Conservation (phyloP, 2,797 vertebrate genomes). For the Gallinago solitaria region DNA sequence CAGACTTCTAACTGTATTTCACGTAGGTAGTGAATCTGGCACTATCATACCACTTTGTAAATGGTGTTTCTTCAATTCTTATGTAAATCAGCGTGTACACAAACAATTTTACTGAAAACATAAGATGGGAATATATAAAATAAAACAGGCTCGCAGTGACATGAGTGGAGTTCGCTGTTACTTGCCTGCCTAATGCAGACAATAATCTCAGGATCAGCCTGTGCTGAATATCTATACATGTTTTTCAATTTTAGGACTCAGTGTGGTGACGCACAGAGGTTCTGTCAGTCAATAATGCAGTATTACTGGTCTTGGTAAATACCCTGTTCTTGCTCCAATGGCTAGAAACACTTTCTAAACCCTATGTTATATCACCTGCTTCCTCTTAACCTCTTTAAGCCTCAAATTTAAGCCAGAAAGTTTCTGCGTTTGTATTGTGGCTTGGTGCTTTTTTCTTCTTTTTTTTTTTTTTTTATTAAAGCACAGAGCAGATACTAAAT, state of each 20-base stretch:
- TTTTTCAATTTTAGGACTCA: not conserved
- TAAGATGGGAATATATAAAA: not conserved
- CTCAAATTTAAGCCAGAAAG: not conserved
- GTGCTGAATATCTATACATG: not conserved
- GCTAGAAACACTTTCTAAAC: not conserved
- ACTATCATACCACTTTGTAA: not conserved
- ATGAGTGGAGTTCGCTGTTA: not conserved
- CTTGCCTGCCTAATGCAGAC: not conserved
- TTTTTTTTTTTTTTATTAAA: not conserved
- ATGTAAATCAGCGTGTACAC: not conserved
- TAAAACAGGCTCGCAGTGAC: not conserved
- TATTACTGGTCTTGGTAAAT: not conserved
- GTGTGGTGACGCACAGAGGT: not conserved
- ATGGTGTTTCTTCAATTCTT: not conserved
- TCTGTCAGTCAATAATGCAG: not conserved
- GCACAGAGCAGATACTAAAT: not conserved
- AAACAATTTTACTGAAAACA: not conserved
- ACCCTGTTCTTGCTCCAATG: not conserved
- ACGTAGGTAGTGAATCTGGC: not conserved
- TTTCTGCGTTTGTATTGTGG: not conserved
- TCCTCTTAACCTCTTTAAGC: not conserved
- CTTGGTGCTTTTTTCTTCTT: not conserved
- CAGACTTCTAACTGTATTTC: not conserved
- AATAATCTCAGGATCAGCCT: not conserved
- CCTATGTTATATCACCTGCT: not conserved